A percentile compares a stretch with the other conserved stretches of the same genome.
Evolutionary conservation across 2,113 vertebrate genomes (phyloP).

Genomic region (Leptodactylus fuscus): DNA sequence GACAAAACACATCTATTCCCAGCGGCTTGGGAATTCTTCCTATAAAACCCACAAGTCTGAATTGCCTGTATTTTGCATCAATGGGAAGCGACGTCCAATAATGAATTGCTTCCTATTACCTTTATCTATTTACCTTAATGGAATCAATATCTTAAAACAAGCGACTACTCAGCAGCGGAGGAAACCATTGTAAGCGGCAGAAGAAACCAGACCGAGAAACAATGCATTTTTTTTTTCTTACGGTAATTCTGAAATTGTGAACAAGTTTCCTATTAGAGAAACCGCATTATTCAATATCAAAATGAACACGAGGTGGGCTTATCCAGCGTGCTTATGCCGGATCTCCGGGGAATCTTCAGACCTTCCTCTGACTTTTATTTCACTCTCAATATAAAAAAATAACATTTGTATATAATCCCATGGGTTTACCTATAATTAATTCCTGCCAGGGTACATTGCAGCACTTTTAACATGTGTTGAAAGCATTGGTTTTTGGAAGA

Average conservation of each 20-base stretch:
- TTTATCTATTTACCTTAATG: conserved; percentile 34
- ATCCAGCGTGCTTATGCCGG: conserved; percentile 19
- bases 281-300: conserved; percentile 36
- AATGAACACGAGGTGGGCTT: conserved; percentile 33
- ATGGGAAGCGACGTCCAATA: neutral
- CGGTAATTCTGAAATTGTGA: neutral
- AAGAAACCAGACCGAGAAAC: neutral
- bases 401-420: conserved; percentile 65
- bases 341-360: conserved; percentile 46
- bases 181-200: neutral
- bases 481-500: conserved; percentile 77
- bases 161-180: neutral
- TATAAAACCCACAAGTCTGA: neutral
- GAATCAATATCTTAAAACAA: conserved; percentile 38
- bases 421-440: conserved; percentile 77
- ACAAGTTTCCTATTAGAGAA: conserved; percentile 30
- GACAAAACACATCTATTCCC: neutral
- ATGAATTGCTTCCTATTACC: conserved; percentile 39
- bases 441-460: conserved; percentile 73
- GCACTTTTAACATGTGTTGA: conserved; percentile 70
- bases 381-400: conserved; percentile 65
- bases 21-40: neutral
- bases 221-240: neutral
- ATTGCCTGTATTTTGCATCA: neutral
- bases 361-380: conserved; percentile 63